Evolutionary conservation across 2,888 invertebrate genomes (phyloP).

Genomic region (Galerucella calmariensis): DNA sequence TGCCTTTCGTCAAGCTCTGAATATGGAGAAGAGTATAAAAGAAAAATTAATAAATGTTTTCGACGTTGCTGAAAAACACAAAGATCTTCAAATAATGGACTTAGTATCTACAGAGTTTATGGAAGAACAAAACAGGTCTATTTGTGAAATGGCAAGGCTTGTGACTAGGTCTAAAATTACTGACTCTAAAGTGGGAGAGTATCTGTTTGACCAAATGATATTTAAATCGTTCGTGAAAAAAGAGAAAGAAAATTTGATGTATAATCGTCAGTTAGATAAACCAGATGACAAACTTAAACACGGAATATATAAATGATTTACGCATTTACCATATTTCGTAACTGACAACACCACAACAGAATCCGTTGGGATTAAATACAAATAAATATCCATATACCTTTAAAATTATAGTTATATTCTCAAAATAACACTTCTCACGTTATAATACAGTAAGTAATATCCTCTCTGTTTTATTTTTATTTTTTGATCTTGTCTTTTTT

Average conservation of each 20-base stretch:
- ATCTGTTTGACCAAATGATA: constrained; percentile 59
- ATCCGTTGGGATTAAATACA: background rate
- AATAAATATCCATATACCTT: background rate
- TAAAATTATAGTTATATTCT: background rate
- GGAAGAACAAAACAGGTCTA: constrained; percentile 66
- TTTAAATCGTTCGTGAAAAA: constrained; percentile 54
- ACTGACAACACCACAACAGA: background rate
- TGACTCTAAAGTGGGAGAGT: constrained; percentile 52
- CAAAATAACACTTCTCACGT: background rate
- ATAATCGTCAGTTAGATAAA: constrained; percentile 40
- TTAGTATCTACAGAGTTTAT: constrained; percentile 68
- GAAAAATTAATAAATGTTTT: constrained; percentile 63
- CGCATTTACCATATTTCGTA: background rate
- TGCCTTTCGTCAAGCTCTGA: constrained; percentile 61
- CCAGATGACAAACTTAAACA: constrained; percentile 27
- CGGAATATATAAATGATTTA: constrained; percentile 41
- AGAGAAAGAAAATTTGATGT: constrained; percentile 49
- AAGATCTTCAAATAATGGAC: constrained; percentile 67
- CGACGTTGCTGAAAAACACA: constrained; percentile 63
- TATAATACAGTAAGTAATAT: background rate
- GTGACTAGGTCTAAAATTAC: constrained; percentile 54
- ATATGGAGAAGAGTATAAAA: constrained; percentile 60
- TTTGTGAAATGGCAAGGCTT: constrained; percentile 56
- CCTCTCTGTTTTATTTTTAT: background rate
- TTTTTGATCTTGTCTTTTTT: too few species aligned